Percentiles rank a stretch among this genome's conserved stretches.
Evolutionary conservation across 2,113 vertebrate species (phyloP).

Genomic region (Entosphenus tridentatus): DNA sequence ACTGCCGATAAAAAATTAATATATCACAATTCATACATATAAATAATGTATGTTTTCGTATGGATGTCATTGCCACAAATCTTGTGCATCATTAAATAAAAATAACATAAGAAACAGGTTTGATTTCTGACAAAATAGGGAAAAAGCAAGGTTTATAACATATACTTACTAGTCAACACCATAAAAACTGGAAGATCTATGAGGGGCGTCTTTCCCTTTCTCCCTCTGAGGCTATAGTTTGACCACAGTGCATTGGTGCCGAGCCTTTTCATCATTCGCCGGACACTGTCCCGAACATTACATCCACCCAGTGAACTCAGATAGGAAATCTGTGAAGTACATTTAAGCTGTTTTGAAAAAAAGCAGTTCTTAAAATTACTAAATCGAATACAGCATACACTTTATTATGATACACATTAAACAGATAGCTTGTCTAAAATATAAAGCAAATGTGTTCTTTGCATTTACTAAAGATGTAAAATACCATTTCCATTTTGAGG

Average conservation of each 20-base stretch:
- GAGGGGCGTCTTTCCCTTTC: slow-evolving; percentile 2
- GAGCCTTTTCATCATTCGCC: slow-evolving; percentile 6
- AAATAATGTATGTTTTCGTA: too few relatives aligned
- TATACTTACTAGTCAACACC: slow-evolving; percentile 3
- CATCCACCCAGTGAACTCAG: slow-evolving; percentile 1
- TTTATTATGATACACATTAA: not conserved
- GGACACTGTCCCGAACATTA: slow-evolving; percentile 1
- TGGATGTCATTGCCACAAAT: too few relatives aligned
- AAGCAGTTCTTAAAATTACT: not conserved
- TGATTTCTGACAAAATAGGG: not conserved
- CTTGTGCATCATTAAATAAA: too few relatives aligned
- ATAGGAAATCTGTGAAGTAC: slow-evolving; percentile 7
- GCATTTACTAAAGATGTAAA: not conserved
- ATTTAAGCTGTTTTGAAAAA: not conserved
- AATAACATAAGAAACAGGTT: not conserved
- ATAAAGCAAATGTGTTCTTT: not conserved
- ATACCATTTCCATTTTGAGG: not conserved
- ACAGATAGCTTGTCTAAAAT: not conserved
- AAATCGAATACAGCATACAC: not conserved
- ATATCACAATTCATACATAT: too few relatives aligned
- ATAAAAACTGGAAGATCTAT: slow-evolving; percentile 5
- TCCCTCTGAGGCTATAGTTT: slow-evolving; percentile 7
- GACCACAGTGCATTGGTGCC: slow-evolving; percentile 7
- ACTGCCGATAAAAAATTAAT: too few relatives aligned
- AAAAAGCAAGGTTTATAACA: not conserved